Base-by-base conservation (phyloP, 92 coral and sea anemone species). In the Epizoanthus illoricatus region DNA sequence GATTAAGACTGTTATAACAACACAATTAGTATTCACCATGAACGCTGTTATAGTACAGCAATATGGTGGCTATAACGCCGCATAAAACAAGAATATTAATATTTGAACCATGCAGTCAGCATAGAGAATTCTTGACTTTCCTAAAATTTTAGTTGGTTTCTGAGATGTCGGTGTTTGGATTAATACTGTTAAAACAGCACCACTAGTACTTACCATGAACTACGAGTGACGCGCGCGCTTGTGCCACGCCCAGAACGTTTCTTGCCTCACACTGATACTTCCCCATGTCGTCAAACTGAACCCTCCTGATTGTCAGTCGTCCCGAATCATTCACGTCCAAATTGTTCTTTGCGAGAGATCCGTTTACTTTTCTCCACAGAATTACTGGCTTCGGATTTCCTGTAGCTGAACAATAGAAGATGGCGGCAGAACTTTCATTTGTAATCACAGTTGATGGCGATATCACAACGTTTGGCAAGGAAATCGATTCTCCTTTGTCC, bases 181-280 rank as follows among this genome's bases (percentile, higher is more conserved):
- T 24, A n/a, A 9, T 5, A 28, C 33, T 28, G 33, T 28, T 28
- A 28, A 28, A 28, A 28, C 36, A 28, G n/a, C n/a, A n/a, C n/a
- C n/a, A n/a, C n/a, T 28, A 28, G 2, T 28, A 28, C 36, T 28
- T 2, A 28, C 36, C 36, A 28, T 28, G 36, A 1, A 28, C 36
- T 20, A 12, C 80, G 13, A 74, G 65, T 9, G 80, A 74, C 4
- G 65, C 55, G 0, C 6, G 55, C 4, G 63, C 65, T 74, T 16
- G 65, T 24, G 80, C 23, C 40, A 57, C 65, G 5, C 80, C 80
- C 4, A 74, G 80, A 56, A 74, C 56, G 80, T 74, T 74, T 33
- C 65, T 57, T 24, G 65, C 80, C 39, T 74, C 80, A 74, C 65
- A 74, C 63, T 28, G 80, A 10, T 56, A 74, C 6, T 54, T 45